Conservation (phyloP, 92 coral and sea anemone species). For the Palythoa grandiflora region DNA sequence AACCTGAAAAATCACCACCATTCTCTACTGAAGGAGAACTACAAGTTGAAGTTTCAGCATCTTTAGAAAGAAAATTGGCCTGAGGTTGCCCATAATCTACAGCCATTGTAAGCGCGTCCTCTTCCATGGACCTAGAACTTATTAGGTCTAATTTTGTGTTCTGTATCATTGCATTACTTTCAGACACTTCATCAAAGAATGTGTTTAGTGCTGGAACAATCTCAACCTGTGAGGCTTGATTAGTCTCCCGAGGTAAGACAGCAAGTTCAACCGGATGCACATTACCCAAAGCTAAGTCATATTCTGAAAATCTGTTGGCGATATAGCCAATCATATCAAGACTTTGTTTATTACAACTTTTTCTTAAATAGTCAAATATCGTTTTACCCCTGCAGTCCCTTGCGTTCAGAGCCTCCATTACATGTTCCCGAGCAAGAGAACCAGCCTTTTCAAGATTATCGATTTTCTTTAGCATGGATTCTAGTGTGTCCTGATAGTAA, state of each 20-base stretch:
- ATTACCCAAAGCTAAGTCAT: neutral
- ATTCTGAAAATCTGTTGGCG: slow-evolving; percentile 15
- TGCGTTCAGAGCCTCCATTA: slow-evolving; percentile 29
- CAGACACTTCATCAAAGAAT: neutral
- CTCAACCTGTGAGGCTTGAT: slow-evolving; percentile 6
- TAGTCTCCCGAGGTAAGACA: slow-evolving; percentile 9
- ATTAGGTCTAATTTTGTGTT: neutral
- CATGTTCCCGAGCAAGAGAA: slow-evolving; percentile 28
- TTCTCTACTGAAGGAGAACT: neutral
- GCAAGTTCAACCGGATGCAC: neutral
- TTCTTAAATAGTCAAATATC: slow-evolving; percentile 23
- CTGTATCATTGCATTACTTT: neutral
- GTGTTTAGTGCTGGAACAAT: slow-evolving; percentile 37
- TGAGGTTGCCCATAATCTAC: neutral
- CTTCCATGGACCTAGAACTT: neutral
- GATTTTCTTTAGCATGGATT: slow-evolving; percentile 25
- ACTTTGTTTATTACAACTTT: slow-evolving; percentile 10
- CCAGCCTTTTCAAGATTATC: slow-evolving; percentile 28
- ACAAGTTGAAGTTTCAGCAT: neutral
- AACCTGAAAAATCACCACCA: neutral
- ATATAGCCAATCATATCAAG: slow-evolving; percentile 12
- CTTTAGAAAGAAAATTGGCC: neutral
- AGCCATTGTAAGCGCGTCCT: neutral
- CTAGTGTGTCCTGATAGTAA: slow-evolving; percentile 37
- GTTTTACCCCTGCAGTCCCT: slow-evolving; percentile 30